Conservation (phyloP, 2,113 vertebrate genomes). For the Carassius auratus region DNA sequence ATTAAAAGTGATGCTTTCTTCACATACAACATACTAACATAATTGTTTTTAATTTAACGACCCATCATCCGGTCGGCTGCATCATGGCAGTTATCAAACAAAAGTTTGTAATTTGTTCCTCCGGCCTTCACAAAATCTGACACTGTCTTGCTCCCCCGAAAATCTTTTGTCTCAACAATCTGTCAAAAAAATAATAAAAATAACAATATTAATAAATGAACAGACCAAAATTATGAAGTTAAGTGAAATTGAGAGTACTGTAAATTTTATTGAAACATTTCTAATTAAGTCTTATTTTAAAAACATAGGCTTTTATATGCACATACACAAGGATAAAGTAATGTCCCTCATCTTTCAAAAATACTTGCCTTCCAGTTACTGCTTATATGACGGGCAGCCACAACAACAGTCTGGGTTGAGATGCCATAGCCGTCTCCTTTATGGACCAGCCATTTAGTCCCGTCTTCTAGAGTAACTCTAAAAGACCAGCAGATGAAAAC, state of each 20-base stretch:
- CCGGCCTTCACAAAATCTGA: conserved; percentile 59
- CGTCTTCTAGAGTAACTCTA: conserved; percentile 66
- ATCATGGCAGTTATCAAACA: conserved; percentile 66
- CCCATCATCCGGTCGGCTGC: conserved; percentile 62
- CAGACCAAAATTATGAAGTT: not conserved
- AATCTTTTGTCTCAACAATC: conserved; percentile 53
- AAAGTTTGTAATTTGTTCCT: conserved; percentile 56
- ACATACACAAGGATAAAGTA: not conserved
- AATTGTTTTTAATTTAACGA: conserved; percentile 7
- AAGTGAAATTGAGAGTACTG: too few relatives aligned
- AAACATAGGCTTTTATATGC: too few relatives aligned
- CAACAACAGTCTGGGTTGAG: conserved; percentile 65
- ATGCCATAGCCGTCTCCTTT: conserved; percentile 61
- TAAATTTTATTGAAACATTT: too few relatives aligned
- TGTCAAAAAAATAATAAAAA: conserved; percentile 35
- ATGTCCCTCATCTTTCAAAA: not conserved
- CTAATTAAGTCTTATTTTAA: too few relatives aligned
- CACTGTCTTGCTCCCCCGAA: conserved; percentile 61
- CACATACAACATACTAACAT: not conserved
- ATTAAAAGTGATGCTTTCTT: not conserved
- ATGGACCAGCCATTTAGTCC: conserved; percentile 66
- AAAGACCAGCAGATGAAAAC: not conserved
- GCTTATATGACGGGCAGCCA: conserved; percentile 64
- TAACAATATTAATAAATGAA: too few relatives aligned
- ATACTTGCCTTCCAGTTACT: conserved; percentile 57